Evolutionary conservation across 2,113 vertebrate genomes (phyloP), one percentile per base, ranked within the genome.

Genomic region (Gobius niger): DNA sequence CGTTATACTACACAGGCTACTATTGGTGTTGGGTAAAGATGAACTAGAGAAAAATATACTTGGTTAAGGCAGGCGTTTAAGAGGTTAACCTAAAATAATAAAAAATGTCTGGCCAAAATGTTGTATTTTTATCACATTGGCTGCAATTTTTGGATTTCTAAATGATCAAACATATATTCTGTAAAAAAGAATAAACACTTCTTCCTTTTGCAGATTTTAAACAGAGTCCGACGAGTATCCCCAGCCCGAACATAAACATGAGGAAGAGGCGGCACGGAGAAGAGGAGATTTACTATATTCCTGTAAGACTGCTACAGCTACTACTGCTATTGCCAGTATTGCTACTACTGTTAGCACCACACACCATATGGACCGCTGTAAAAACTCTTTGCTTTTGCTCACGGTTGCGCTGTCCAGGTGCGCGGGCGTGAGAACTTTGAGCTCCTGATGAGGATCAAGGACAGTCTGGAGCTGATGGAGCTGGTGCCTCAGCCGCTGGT

Each of bases 371-470:
- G 24, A 4, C 24, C 49, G 5, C 8, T 16, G 16, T 52, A 52
- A 16, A 7, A 7, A 18, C 18, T 18, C n/a, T 16, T 52, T 52
- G 16, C 7, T 4, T 52, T 67, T 47, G 68, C 12, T 9, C 4
- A 40, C 7, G 9, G 34, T 9, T n/a, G 6, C 47, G 15, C 9
- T 15, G 67, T 73, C 24, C 72, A 99, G 98, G 96, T 99, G 9
- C 94, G 95, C 24, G 97, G 98, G 62, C 90, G 98, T 60, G 97
- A 99, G 81, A 98, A 99, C 81, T 99, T 97, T 4, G 98, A 99
- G 90, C 93, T 97, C 85, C 91, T 99, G 79, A 98, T 97, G 97
- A 98, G 95, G 90, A 95, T 99, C 60, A 98, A 99, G 83, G 98
- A 99, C 87, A 96, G 98, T 72, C 87, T 99, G 87, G 98, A 98